Conservation (phyloP, 2,113 vertebrate genomes). For the Cottus gobio region DNA sequence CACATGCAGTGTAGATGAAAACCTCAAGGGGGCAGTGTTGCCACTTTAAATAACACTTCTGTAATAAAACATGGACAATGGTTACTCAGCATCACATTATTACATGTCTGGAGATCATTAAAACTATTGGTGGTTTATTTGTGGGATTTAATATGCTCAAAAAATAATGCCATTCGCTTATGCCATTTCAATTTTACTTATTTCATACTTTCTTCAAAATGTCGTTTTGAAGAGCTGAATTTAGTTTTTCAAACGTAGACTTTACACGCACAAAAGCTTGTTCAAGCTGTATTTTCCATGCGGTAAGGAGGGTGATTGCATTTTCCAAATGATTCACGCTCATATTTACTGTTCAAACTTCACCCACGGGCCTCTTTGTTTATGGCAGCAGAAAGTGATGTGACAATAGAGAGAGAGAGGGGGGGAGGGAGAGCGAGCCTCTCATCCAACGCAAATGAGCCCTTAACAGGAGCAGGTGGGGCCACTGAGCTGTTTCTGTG, state of each 20-base stretch:
- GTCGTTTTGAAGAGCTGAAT: neutral
- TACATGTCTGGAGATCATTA: neutral
- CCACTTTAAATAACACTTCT: constrained; percentile 7
- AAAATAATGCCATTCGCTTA: neutral
- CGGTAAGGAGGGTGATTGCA: neutral
- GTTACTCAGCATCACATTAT: constrained; percentile 29
- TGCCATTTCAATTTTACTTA: neutral
- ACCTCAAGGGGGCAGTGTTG: constrained; percentile 71
- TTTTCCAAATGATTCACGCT: constrained; percentile 25
- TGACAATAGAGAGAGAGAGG: constrained; percentile 25
- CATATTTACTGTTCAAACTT: neutral
- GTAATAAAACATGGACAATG: neutral
- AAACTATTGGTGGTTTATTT: neutral
- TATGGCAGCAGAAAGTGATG: constrained; percentile 27
- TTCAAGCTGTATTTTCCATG: neutral
- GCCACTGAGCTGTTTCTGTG: constrained; percentile 36
- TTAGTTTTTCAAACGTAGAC: neutral
- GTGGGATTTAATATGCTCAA: neutral
- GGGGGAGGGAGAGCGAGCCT: neutral
- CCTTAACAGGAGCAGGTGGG: constrained; percentile 55
- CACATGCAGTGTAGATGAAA: neutral
- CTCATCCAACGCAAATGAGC: constrained; percentile 43
- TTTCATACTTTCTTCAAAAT: neutral
- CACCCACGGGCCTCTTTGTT: constrained; percentile 14
- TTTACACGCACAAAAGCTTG: neutral